phyloP scores from a whole-genome alignment of 2,797 vertebrate species.

The Myotis findleyi region DNA sequence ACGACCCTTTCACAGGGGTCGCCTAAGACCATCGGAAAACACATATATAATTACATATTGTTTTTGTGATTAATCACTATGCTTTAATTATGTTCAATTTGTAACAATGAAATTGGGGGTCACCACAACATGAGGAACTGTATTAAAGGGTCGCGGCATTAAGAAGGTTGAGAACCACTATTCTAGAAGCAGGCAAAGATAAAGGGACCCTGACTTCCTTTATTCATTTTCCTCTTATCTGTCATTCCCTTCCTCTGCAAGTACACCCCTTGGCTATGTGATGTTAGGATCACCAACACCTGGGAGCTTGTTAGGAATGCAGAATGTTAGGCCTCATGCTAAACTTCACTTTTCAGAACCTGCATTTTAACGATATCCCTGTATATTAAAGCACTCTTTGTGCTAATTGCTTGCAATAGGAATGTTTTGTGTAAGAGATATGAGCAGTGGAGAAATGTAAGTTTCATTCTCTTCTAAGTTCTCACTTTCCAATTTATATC shows the following conservation, averaged over 20 bases:
- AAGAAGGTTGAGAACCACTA: no score
- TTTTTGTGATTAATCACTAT: no score
- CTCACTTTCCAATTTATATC: not conserved
- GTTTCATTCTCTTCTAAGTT: not conserved
- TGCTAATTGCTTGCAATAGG: conserved; percentile 1
- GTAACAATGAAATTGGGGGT: no score
- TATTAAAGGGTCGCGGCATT: no score
- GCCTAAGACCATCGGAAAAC: no score
- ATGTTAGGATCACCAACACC: not conserved
- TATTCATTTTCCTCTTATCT: not conserved
- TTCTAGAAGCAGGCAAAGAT: not conserved
- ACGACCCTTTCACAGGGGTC: no score
- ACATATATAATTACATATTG: no score
- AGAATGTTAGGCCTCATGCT: not conserved
- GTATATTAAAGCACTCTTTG: not conserved
- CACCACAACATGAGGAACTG: no score
- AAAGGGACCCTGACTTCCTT: not conserved
- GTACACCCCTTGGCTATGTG: not conserved
- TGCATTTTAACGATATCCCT: not conserved
- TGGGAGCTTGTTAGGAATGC: not conserved
- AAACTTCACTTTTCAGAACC: conserved; percentile 2
- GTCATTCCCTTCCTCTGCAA: not conserved
- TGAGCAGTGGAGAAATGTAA: not conserved
- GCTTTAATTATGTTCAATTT: no score
- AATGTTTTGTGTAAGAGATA: not conserved